A percentile compares a stretch with the other conserved stretches of the same genome.
Conservation (phyloP, 2,888 invertebrate species). For the Tetragonisca angustula region DNA sequence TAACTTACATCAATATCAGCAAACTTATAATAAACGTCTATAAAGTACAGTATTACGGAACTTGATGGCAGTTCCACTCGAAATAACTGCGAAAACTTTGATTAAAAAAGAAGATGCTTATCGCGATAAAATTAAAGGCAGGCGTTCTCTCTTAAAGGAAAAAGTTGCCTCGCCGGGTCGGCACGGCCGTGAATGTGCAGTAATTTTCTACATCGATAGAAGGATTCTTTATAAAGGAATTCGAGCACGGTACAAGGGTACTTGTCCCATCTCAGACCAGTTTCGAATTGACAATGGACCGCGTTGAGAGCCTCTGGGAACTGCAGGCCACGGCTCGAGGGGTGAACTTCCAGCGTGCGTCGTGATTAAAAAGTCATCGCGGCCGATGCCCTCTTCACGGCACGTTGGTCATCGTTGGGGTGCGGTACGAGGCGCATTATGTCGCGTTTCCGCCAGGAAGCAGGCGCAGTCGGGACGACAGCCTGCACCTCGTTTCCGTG, state of each 20-base stretch:
- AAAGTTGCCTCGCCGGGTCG: background rate
- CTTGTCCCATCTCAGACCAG: conserved; percentile 1
- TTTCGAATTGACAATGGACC: conserved; percentile 18
- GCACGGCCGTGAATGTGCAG: too few species aligned
- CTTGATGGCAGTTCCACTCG: background rate
- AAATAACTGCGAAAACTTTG: background rate
- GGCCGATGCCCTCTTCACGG: conserved; percentile 73
- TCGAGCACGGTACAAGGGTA: background rate
- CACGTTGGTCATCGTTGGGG: conserved; percentile 72
- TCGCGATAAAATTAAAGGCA: background rate
- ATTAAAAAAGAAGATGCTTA: background rate
- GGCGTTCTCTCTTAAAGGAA: background rate
- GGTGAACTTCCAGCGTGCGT: conserved; percentile 64
- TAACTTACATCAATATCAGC: background rate
- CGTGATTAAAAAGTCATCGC: conserved; percentile 74
- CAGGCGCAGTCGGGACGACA: conserved; percentile 69
- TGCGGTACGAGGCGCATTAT: conserved; percentile 71
- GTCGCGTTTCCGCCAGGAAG: conserved; percentile 73
- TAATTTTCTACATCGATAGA: background rate
- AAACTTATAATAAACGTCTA: background rate
- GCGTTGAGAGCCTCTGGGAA: conserved; percentile 61
- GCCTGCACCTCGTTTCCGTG: conserved; percentile 68
- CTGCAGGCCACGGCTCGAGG: conserved; percentile 55
- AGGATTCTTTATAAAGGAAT: background rate
- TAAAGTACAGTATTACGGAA: background rate